Evolutionary conservation across 2,797 vertebrate genomes (phyloP).

Genomic region (Myripristis jacobus): DNA sequence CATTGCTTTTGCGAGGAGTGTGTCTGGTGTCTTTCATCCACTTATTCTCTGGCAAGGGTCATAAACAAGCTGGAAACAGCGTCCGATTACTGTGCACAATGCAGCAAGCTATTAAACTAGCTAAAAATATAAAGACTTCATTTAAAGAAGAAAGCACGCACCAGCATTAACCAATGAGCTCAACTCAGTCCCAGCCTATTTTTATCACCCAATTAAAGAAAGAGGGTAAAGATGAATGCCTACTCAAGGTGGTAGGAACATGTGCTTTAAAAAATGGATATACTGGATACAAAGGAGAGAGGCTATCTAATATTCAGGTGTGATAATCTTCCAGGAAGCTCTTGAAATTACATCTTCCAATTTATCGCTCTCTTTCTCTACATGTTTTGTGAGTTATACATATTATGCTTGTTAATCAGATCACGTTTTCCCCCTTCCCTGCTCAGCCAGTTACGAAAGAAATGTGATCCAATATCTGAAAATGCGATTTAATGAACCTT

Average conservation of each 20-base stretch:
- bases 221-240: constrained; percentile 57
- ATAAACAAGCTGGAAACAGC: constrained; percentile 43
- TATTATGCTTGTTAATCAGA: constrained; percentile 69
- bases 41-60: constrained; percentile 34
- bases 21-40: constrained; percentile 41
- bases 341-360: constrained; percentile 73
- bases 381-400: constrained; percentile 51
- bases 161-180: constrained; percentile 50
- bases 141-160: constrained; percentile 40
- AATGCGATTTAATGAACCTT: constrained; percentile 81
- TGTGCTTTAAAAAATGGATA: constrained; percentile 61
- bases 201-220: constrained; percentile 57
- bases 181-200: constrained; percentile 49
- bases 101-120: constrained; percentile 17
- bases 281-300: constrained; percentile 54
- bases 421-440: constrained; percentile 60
- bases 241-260: constrained; percentile 56
- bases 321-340: constrained; percentile 71
- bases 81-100: constrained; percentile 41
- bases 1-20: constrained; percentile 19
- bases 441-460: constrained; percentile 72
- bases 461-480: constrained; percentile 81
- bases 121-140: constrained; percentile 32
- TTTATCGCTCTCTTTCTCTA: constrained; percentile 61
- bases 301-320: constrained; percentile 70